phyloP scores from a whole-genome alignment of 2,888 invertebrate genomes.

The Pimpla rufipes region DNA sequence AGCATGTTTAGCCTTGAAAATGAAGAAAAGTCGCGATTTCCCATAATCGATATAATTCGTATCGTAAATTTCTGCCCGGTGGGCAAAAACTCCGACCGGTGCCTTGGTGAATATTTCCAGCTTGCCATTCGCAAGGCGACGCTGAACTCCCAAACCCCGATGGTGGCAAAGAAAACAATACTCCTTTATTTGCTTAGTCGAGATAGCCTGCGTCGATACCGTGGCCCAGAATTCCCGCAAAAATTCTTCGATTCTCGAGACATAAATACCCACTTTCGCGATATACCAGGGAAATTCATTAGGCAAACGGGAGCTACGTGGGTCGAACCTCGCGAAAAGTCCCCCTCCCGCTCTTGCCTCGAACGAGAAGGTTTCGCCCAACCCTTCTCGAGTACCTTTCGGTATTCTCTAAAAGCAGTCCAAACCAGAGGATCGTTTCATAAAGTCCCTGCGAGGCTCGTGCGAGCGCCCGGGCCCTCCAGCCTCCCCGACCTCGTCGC shows the following conservation, averaged over 20 bases:
- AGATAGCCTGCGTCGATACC: not conserved
- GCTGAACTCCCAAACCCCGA: not conserved
- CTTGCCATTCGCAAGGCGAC: slow-evolving; percentile 4
- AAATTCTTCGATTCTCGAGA: slow-evolving; percentile 39
- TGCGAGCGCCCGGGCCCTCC: slow-evolving; percentile 27
- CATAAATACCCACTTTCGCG: slow-evolving; percentile 64
- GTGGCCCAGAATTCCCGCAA: not conserved
- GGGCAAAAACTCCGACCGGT: too few species aligned
- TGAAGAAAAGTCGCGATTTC: too few species aligned
- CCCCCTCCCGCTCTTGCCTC: slow-evolving; percentile 31
- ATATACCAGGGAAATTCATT: slow-evolving; percentile 59
- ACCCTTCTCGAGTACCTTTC: slow-evolving; percentile 60
- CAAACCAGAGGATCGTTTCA: slow-evolving; percentile 64
- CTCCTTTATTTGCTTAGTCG: not conserved
- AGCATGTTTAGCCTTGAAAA: too few species aligned
- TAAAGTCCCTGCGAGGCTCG: slow-evolving; percentile 55
- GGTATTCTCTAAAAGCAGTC: slow-evolving; percentile 63
- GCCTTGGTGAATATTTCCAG: slow-evolving; percentile 42
- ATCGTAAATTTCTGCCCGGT: too few species aligned
- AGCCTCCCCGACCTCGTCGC: slow-evolving; percentile 32
- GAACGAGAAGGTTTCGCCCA: slow-evolving; percentile 47
- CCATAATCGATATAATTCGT: too few species aligned
- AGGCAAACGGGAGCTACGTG: slow-evolving; percentile 53
- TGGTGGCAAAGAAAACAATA: not conserved
- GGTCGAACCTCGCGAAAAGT: slow-evolving; percentile 52